phyloP scores from a whole-genome alignment of 1,140 invertebrate genomes.

The Pogonomyrmex barbatus region DNA sequence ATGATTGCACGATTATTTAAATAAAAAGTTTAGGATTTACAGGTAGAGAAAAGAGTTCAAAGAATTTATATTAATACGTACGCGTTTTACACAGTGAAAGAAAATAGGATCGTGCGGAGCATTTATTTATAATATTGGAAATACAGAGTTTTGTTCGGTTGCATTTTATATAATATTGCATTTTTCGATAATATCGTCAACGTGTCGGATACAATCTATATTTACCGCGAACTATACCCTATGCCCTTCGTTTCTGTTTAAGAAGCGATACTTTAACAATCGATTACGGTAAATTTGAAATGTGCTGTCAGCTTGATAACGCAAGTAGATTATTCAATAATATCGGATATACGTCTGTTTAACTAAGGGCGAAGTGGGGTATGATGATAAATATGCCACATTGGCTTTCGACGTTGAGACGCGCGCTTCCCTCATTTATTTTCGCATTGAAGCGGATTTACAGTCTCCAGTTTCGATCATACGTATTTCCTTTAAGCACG shows the following conservation, averaged over 20 bases:
- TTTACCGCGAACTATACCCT: constrained; percentile 47
- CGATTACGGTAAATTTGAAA: constrained; percentile 41
- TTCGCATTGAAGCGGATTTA: constrained; percentile 12
- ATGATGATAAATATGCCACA: constrained; percentile 36
- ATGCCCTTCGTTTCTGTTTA: constrained; percentile 49
- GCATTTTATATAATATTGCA: constrained; percentile 13
- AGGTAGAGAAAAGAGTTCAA: neutral
- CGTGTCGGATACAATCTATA: constrained; percentile 44
- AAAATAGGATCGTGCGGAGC: neutral
- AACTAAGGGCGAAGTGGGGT: constrained; percentile 6
- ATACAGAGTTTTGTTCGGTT: neutral
- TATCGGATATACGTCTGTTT: constrained; percentile 43
- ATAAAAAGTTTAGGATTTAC: neutral
- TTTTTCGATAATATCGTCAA: constrained; percentile 39
- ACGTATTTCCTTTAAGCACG: neutral
- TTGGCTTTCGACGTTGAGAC: constrained; percentile 24
- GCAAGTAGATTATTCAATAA: constrained; percentile 52
- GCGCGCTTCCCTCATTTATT: constrained; percentile 22
- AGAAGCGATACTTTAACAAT: constrained; percentile 50
- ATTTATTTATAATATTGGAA: neutral
- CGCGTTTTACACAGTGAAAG: neutral
- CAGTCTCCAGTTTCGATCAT: constrained; percentile 8
- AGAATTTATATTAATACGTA: neutral
- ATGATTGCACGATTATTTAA: neutral
- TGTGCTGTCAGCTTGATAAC: constrained; percentile 46